Evolutionary conservation across 2,797 vertebrate species (phyloP).

Genomic region (Synaphobranchus kaupii): DNA sequence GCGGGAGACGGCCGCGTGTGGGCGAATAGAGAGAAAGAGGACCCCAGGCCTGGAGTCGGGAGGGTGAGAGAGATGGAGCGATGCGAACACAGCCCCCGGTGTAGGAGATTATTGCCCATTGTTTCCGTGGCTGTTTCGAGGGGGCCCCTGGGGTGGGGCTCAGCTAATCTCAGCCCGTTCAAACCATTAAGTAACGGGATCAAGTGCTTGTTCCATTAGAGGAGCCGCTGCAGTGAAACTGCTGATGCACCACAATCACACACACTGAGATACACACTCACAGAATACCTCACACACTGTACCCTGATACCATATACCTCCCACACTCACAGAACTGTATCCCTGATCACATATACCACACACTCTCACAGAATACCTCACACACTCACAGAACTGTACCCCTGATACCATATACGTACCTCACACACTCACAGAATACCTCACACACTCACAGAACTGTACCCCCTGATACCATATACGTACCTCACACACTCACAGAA

Average conservation of each 20-base stretch:
- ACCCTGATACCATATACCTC: background rate
- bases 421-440: background rate
- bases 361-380: background rate
- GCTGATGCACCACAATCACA: background rate
- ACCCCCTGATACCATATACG: too few species aligned
- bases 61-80: background rate
- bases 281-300: background rate
- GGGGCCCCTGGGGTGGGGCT: background rate
- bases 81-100: background rate
- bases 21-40: too few species aligned
- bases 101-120: conserved; percentile 8
- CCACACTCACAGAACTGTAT: background rate
- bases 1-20: background rate
- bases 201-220: background rate
- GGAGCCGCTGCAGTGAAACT: background rate
- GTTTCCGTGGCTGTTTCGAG: background rate
- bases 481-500: too few species aligned
- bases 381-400: too few species aligned
- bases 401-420: too few species aligned
- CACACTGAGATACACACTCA: background rate
- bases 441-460: too few species aligned
- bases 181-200: conserved; percentile 6
- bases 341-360: background rate
- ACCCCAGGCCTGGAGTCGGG: background rate
- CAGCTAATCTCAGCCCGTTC: conserved; percentile 15